Evolutionary conservation across 2,113 vertebrate species (phyloP), one percentile per base, ranked within the genome.

Genomic region (Pterocles orientalis): DNA sequence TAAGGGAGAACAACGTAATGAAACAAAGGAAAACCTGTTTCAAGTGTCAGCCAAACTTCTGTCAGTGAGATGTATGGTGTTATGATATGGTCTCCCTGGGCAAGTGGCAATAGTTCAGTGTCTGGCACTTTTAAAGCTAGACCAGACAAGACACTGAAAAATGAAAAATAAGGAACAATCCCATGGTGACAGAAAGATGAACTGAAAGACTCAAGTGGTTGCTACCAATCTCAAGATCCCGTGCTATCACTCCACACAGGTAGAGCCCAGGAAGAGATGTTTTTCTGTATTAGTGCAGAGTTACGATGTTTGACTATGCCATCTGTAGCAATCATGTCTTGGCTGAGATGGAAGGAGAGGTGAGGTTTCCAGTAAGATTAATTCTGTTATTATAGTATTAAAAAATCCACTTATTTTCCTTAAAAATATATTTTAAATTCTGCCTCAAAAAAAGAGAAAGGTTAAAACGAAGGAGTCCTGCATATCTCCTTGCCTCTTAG

Each of bases 361-460:
- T 76, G 53, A 96, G 64, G 57, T 78, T 94, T 93, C 69, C 71
- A 82, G 36, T 72, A 92, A 90, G 53, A 28, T 92, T 94, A 88
- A 72, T 77, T 81, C 45, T 92, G 75, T 88, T 93, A 43, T 79
- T 80, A 85, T 33, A 65, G 57, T 62, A 48, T 72, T 86, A 47
- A 65, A 66, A 75, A 53, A 17, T 41, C 17, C 48, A n/a, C n/a
- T 82, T 85, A 76, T 61, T 82, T 57, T 66, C 71, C 47, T 84
- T 41, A 45, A 58, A 66, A 56, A 48, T 39, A 51, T 61, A 10
- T 70, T 51, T 4, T 1, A 34, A 75, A 21, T 61, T 77, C 20
- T 39, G 12, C 39, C 34, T 80, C 3, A 29, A 50, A 73, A 73
- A 61, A 20, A 34, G n/a, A 54, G 5, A 19, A 45, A 72, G 3